A percentile compares a stretch with the other conserved stretches of the same genome.
Evolutionary conservation across 1,140 invertebrate genomes (phyloP).

Genomic region (Lycorma delicatula): DNA sequence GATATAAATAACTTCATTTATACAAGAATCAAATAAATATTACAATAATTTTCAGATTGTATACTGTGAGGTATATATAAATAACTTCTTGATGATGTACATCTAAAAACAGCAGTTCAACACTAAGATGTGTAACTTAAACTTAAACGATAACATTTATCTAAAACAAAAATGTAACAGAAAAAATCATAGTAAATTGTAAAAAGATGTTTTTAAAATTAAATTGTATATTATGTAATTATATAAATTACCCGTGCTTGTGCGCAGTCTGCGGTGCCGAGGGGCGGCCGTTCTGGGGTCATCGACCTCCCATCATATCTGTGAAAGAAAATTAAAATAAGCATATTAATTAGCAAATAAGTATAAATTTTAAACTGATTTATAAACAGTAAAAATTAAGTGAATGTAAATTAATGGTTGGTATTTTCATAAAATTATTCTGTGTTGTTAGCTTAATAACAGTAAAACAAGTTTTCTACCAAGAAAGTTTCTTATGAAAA

Average conservation of each 20-base stretch:
- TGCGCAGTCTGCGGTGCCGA: conserved; percentile 1
- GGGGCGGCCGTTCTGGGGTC: not conserved
- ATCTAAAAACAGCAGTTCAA: not conserved
- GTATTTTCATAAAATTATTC: no score
- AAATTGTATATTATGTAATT: not conserved
- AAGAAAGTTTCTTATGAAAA: no score
- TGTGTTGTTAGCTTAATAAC: no score
- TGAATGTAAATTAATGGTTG: no score
- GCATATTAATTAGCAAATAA: no score
- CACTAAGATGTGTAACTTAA: not conserved
- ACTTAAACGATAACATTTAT: not conserved
- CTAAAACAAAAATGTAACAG: not conserved
- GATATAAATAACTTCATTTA: no score
- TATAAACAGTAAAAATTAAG: no score
- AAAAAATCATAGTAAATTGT: not conserved
- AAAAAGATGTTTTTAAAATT: not conserved
- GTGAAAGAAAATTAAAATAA: not conserved
- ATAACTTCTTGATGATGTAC: not conserved
- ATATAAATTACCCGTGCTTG: conserved; percentile 3
- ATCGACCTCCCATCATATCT: conserved; percentile 2
- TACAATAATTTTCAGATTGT: no score
- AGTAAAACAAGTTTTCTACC: no score
- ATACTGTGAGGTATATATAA: not conserved
- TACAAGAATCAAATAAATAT: no score
- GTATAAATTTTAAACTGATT: no score